Conservation (phyloP, 2,113 vertebrate genomes). For the Tautogolabrus adspersus region DNA sequence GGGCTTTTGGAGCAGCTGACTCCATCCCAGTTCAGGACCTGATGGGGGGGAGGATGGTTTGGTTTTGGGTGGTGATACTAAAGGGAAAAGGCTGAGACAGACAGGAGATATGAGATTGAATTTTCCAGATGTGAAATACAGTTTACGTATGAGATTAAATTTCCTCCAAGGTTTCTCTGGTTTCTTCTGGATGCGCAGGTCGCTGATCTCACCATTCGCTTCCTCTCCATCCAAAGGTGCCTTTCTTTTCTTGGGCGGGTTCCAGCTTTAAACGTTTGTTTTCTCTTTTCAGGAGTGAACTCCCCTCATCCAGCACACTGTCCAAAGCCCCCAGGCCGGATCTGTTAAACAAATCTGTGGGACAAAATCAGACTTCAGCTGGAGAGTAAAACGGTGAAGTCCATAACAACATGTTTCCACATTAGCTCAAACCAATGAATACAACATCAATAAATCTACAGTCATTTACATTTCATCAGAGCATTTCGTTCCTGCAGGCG, state of each 20-base stretch:
- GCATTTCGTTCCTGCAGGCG: constrained; percentile 44
- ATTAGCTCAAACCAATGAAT: constrained; percentile 39
- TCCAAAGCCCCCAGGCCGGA: constrained; percentile 17
- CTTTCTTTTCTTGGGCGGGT: constrained; percentile 37
- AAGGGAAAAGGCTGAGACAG: constrained; percentile 13
- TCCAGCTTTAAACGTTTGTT: constrained; percentile 58
- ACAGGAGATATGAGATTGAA: constrained; percentile 7
- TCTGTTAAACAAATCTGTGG: constrained; percentile 30
- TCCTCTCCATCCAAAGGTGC: constrained; percentile 43
- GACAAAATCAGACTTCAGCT: constrained; percentile 26
- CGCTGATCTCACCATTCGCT: constrained; percentile 17
- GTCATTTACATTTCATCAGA: constrained; percentile 52
- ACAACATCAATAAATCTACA: constrained; percentile 37
- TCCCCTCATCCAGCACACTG: constrained; percentile 31
- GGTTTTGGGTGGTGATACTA: background rate
- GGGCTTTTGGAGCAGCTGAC: constrained; percentile 4
- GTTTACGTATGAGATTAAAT: constrained; percentile 4
- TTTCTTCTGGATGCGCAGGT: constrained; percentile 49
- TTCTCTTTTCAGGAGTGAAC: constrained; percentile 57
- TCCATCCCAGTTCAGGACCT: constrained; percentile 9
- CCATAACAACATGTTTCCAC: constrained; percentile 56
- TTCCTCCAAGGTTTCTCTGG: constrained; percentile 40
- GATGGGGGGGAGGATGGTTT: constrained; percentile 19
- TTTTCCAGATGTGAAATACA: constrained; percentile 59
- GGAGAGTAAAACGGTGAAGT: constrained; percentile 23